phyloP scores from a whole-genome alignment of 2,797 vertebrate genomes.

The Chloroceryle amazona region DNA sequence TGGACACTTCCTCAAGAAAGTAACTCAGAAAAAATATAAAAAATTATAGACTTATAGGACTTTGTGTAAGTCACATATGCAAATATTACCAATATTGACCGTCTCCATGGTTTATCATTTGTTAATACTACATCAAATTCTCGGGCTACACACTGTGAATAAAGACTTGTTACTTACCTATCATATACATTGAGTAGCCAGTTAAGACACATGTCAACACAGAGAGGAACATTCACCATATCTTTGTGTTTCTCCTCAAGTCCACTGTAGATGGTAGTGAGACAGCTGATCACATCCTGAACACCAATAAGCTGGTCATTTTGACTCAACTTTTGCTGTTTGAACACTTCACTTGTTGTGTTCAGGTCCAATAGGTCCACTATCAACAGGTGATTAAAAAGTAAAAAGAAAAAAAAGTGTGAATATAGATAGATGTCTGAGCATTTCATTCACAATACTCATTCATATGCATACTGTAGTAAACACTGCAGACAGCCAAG shows the following conservation, averaged over 20 bases:
- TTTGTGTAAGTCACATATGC: too few relatives aligned
- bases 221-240: constrained; percentile 95
- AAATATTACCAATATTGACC: neutral
- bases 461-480: neutral
- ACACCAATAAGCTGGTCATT: constrained; percentile 92
- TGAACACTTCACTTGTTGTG: constrained; percentile 92
- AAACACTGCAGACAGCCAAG: neutral
- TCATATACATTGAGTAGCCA: constrained; percentile 98
- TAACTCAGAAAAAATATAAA: neutral
- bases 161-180: constrained; percentile 84
- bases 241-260: constrained; percentile 95
- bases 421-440: neutral
- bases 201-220: constrained; percentile 97
- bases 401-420: neutral
- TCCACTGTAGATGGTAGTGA: constrained; percentile 93
- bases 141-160: neutral
- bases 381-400: constrained; percentile 35
- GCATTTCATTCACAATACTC: neutral
- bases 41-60: too few relatives aligned
- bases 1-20: neutral
- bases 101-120: neutral
- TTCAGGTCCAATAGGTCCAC: constrained; percentile 95
- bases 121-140: neutral
- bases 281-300: constrained; percentile 93
- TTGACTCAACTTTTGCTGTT: constrained; percentile 92